Base-by-base conservation (phyloP, 2,888 invertebrate genomes). In the Steinernema carpocapsae region DNA sequence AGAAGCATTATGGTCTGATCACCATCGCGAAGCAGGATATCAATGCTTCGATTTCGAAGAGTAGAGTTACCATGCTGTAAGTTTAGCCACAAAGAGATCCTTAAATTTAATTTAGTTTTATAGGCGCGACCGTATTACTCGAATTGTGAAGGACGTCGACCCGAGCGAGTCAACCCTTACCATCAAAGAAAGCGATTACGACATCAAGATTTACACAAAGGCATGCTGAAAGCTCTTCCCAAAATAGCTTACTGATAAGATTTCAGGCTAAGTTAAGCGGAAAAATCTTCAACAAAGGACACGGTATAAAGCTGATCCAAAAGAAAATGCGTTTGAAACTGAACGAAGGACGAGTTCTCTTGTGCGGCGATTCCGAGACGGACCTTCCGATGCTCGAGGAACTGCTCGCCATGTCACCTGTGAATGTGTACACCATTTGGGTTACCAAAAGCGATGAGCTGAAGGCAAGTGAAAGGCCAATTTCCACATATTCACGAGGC, bases 321-420 rank as follows among this genome's bases (percentile, higher is more conserved):
- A 46, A 78, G 74, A 75, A 80, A 46, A 76, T 82, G 82, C 76
- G 76, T 42, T 73, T 84, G 72, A 74, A 84, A 48, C 71, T 84
- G 48, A 71, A 76, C 72, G 75, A 81, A 64, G 82, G 83, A 37
- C 83, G 82, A 52, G 78, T 84, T 42, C 76, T 85, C 24, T 80
- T 85, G 0, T 85, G 84, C 70, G 85, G 84, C 64, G 85, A 85
- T 71, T 82, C 82, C 10, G 84, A 82, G 51, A 80, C 83, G 1
- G 85, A 85, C 71, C 76, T 85, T 71, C 83, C 84, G n/a, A 84
- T 85, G 84, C 77, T 85, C n/a, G 81, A 83, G 59, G 83, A 83
- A 73, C 83, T 83, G 71, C 76, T 85, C 46, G 76, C 77, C n/a
- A 72, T 78, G 3, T 78, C 82, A 22, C 79, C 80, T 2, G 37